These are phyloP conservation scores for Amblyjoppa fuscipennis DNA, from an alignment of 2,888 invertebrate genomes.

Conservation along the genomic window DNA sequence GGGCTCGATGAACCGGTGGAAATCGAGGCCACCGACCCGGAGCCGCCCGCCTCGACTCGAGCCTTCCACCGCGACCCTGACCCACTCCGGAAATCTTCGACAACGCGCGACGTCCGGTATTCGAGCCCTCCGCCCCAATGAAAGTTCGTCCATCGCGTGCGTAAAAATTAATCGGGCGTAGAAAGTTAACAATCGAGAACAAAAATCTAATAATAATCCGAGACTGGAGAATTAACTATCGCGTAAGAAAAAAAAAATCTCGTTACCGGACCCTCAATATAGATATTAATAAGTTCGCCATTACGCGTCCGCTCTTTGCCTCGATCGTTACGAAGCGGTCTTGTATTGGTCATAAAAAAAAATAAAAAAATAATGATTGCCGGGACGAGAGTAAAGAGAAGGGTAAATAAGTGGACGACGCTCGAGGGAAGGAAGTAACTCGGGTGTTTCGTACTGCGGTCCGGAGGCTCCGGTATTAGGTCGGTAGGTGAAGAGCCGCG, in stretches of 20 bases:
- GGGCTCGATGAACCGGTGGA: conserved; percentile 74
- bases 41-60: conserved; percentile 61
- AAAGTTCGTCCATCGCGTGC: conserved; percentile 29
- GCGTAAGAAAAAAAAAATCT: background rate
- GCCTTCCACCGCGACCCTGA: conserved; percentile 78
- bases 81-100: conserved; percentile 74
- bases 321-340: background rate
- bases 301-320: background rate
- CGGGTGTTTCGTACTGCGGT: conserved; percentile 73
- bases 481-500: conserved; percentile 80
- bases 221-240: background rate
- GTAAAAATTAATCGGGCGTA: background rate
- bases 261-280: background rate
- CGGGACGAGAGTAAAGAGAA: conserved; percentile 19
- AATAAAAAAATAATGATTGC: background rate
- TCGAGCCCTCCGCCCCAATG: conserved; percentile 11
- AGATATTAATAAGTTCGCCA: background rate
- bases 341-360: background rate
- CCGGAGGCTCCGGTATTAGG: conserved; percentile 68
- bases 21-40: conserved; percentile 81
- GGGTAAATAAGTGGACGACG: background rate
- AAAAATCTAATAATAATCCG: background rate
- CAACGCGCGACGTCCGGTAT: background rate
- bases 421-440: conserved; percentile 72
- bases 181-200: background rate